Base-by-base conservation (phyloP, 1,140 invertebrate species). In the Ptiloglossa arizonensis region DNA sequence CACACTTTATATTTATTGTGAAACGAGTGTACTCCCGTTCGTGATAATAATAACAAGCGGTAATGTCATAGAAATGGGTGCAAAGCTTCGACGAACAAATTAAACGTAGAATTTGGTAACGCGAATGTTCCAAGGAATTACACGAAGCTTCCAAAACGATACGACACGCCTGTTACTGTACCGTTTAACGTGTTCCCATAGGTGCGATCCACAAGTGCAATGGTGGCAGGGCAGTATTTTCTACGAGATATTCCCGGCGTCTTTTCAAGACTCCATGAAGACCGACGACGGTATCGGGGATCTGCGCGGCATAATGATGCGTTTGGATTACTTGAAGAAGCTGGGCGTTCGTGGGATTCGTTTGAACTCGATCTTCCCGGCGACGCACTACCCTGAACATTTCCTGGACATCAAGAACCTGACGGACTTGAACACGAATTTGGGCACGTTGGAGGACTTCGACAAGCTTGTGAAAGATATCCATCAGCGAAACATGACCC, bases 211-310 rank as follows among this genome's bases (percentile, higher is more conserved):
- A 11, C 82, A 90, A 11, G 90, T 93, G 2, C 93, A 95, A 69
- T 98, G 97, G 97, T 96, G 96, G 93, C 96, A 97, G 93, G 96
- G 96, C 17, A 94, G 94, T 66, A 92, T 97, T 1, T 95, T 97
- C 85, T 97, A 97, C 87, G 96, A 97, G 92, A 95, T 97, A 68
- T 97, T 97, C 85, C 96, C 96, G 3, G 95, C 95, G 0, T 96
- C 96, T 56, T 97, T 97, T 87, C 94, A 96, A 88, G 96, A 97
- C 86, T 95, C 95, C 0, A 94, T 95, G 85, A 90, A 90, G 63
- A 89, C 89, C 48, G 94, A 95, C 79, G 95, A 96, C 89, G 96
- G 96, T 4, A 94, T 95, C 80, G 96, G 96, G 35, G 96, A 97
- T 89, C 89, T 97, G 0, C 94, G 93, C 80, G 96, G 96, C 1